A percentile compares a stretch with the other conserved stretches of the same genome.
Conservation (phyloP, 2,888 invertebrate species). For the Clepsis dumicolana region DNA sequence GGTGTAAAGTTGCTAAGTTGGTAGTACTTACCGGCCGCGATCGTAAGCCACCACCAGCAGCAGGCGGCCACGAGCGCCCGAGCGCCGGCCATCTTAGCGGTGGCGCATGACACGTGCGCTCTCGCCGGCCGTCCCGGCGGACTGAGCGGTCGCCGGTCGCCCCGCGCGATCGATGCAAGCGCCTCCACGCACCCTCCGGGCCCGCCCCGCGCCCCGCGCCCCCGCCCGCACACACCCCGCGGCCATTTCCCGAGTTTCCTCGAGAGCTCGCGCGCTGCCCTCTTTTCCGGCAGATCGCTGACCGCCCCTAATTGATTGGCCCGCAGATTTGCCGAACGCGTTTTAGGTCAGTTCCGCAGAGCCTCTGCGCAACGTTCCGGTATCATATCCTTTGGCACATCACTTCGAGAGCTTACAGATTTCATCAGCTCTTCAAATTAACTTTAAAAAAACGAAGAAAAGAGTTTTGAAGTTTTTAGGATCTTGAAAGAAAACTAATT, state of each 20-base stretch:
- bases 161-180: conserved; percentile 72
- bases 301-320: conserved; percentile 85
- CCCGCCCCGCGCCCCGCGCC: conserved; percentile 71
- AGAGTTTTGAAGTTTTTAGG: neutral
- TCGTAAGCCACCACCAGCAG: conserved; percentile 85
- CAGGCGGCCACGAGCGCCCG: conserved; percentile 85
- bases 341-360: conserved; percentile 84
- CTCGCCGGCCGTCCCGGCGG: conserved; percentile 86
- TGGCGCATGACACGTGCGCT: conserved; percentile 85
- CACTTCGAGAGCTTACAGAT: neutral
- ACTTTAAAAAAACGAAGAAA: neutral
- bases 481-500: too few relatives aligned
- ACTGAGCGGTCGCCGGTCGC: conserved; percentile 66
- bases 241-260: conserved; percentile 83
- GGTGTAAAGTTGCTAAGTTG: neutral
- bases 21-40: conserved; percentile 82
- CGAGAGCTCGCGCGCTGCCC: conserved; percentile 87
- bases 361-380: conserved; percentile 59
- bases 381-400: conserved; percentile 13
- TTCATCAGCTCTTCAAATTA: neutral
- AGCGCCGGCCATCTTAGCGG: conserved; percentile 85
- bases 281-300: conserved; percentile 83
- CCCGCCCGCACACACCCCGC: conserved; percentile 62
- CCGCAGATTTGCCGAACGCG: conserved; percentile 79
- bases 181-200: conserved; percentile 75